Conservation (phyloP, 2,113 vertebrate species). For the Caracal caracal region DNA sequence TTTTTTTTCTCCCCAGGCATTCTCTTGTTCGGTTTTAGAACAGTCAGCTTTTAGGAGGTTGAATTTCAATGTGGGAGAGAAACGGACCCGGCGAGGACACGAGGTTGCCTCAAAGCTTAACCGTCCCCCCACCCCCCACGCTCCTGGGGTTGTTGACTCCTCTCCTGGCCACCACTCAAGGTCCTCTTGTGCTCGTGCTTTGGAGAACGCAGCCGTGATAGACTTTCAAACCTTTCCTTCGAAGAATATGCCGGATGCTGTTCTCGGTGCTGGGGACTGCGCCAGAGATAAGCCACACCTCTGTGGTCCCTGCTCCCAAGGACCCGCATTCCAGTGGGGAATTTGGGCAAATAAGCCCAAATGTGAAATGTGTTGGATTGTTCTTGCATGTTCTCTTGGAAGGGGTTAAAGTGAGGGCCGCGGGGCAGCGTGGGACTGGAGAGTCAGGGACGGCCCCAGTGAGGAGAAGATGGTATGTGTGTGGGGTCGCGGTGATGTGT, state of each 20-base stretch:
- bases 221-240: background rate
- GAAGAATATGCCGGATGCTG: background rate
- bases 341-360: background rate
- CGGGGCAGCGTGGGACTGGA: background rate
- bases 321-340: background rate
- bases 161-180: background rate
- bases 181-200: background rate
- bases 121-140: rapidly evolving
- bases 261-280: background rate
- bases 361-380: background rate
- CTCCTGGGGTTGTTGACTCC: background rate
- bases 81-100: background rate
- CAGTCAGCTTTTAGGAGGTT: background rate
- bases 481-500: background rate
- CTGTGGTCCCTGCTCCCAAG: background rate
- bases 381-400: background rate
- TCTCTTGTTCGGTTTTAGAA: background rate
- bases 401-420: background rate
- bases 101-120: background rate
- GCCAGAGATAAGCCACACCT: background rate
- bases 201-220: background rate
- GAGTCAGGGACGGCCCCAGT: background rate
- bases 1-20: too few relatives aligned
- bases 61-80: background rate
- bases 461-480: background rate